Evolutionary conservation across 2,113 vertebrate species (phyloP), one percentile per base, ranked within the genome.

Genomic region (Seriola rivoliana): DNA sequence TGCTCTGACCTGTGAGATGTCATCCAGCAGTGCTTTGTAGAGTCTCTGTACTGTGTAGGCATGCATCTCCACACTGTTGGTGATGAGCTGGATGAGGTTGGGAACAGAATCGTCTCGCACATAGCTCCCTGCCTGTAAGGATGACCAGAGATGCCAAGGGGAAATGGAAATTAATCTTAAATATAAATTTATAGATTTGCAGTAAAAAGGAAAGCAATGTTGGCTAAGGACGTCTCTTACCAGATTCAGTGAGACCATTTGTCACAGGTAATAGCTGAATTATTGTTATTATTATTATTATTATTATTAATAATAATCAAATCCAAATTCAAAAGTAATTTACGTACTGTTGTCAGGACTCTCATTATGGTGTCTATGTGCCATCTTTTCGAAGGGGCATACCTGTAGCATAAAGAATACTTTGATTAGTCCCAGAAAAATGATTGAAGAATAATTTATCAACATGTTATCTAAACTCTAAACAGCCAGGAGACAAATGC

Each of bases 321-420:
- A 74, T 42, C 29, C n/a, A 17, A 55, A 75, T 44, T 12, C 46
- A 85, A 1, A 46, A 21, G 5, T 23, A 57, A 52, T 69, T 44
- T 85, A 95, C 97, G 92, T 95, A 99, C 98, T 69, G 97, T 99
- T 74, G 98, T 99, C 87, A 99, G 90, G 84, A 99, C 98, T 92
- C 98, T 96, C 98, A 99, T 99, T 75, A 99, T 98, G 10, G 98
- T 99, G 93, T 99, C 98, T 95, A 99, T 99, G 93, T 99, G 98
- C 98, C 98, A 99, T 94, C 98, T 96, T 95, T 99, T 99, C 29
- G 98, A 99, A 85, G 98, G 98, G 57, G 98, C 98, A 14, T 99
- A 99, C 89, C 98, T 99, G 90, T 3, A 78, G 89, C 19, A 68
- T 34, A 84, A 75, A 89, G 16, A 90, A 94, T 68, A 58, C 21